Evolutionary conservation across 2,797 vertebrate genomes (phyloP), one percentile per base, ranked within the genome.

Genomic region (Eulemur mongoz): DNA sequence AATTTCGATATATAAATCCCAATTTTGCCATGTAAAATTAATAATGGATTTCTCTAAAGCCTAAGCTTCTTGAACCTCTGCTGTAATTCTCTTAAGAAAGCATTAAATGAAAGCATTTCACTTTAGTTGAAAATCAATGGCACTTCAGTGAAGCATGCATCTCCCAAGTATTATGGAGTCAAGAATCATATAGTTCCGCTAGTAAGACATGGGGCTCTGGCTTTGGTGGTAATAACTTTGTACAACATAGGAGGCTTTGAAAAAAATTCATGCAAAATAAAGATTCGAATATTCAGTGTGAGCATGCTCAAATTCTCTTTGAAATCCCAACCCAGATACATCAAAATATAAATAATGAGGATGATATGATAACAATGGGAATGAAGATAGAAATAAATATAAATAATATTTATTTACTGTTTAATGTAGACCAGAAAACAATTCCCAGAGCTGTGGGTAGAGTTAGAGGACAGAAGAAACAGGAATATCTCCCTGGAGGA

Each of bases 101-200:
- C 96, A 98, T 98, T 98, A 98, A 98, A 98, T 97, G 93, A 98
- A 97, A 97, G 95, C 96, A 98, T 98, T 98, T 98, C 89, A 95
- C 96, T 98, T 98, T 98, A 98, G 98, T 96, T 98, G 98, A 98
- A 98, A 99, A 98, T 98, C 98, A 98, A 98, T 99, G 98, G 96
- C 95, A 96, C 97, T 98, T 98, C 98, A 98, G 97, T 96, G 98
- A 98, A 98, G 97, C 98, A 98, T 97, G 91, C 93, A 97, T 98
- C 97, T 98, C 94, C 96, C 98, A 98, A 98, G 97, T 93, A 97
- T 98, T 98, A 98, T 72, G 83, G 87, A 98, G 97, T 94, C 20
- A 35, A 98, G 93, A 98, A 84, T 94, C 97, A 96, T 88, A 89
- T 12, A 86, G 87, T 96, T 98, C 79, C 27, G 40, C 94, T 97